phyloP scores from a whole-genome alignment of 2,888 invertebrate species.

The Apomyelois bistriatella region DNA sequence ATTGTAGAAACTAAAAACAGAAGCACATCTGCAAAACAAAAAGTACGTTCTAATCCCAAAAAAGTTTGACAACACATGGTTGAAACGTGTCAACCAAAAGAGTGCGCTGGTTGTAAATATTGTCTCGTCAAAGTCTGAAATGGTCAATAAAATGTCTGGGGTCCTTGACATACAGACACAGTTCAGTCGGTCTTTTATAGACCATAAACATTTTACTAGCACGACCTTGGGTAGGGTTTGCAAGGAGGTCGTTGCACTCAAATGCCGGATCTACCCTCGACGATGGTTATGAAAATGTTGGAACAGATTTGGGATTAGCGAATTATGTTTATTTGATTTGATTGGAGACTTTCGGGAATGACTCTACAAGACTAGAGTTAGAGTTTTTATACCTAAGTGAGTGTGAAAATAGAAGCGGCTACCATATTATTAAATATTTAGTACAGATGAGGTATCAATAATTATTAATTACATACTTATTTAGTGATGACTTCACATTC shows the following conservation, averaged over 20 bases:
- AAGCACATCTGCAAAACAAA: slow-evolving; percentile 8
- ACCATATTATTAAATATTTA: too few species aligned
- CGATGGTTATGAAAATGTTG: slow-evolving; percentile 40
- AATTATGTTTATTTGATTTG: background rate
- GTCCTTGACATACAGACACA: slow-evolving; percentile 78
- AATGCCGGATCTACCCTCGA: slow-evolving; percentile 51
- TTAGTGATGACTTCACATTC: too few species aligned
- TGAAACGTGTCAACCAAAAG: slow-evolving; percentile 26
- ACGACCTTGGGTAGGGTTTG: slow-evolving; percentile 76
- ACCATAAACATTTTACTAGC: slow-evolving; percentile 80
- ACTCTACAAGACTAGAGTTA: background rate
- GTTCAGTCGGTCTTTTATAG: slow-evolving; percentile 75
- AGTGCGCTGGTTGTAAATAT: slow-evolving; percentile 47
- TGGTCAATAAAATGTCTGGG: slow-evolving; percentile 72
- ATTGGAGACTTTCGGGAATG: background rate
- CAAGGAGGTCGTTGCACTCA: slow-evolving; percentile 75
- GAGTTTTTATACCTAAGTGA: too few species aligned
- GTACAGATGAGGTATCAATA: too few species aligned
- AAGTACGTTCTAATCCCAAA: background rate
- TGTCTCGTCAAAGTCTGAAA: slow-evolving; percentile 50
- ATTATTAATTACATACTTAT: too few species aligned
- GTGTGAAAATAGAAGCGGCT: too few species aligned
- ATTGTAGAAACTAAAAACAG: background rate
- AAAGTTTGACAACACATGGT: background rate
- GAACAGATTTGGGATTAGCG: slow-evolving; percentile 10